Base-by-base conservation (phyloP, 2,797 vertebrate species). In the Cynopterus sphinx region DNA sequence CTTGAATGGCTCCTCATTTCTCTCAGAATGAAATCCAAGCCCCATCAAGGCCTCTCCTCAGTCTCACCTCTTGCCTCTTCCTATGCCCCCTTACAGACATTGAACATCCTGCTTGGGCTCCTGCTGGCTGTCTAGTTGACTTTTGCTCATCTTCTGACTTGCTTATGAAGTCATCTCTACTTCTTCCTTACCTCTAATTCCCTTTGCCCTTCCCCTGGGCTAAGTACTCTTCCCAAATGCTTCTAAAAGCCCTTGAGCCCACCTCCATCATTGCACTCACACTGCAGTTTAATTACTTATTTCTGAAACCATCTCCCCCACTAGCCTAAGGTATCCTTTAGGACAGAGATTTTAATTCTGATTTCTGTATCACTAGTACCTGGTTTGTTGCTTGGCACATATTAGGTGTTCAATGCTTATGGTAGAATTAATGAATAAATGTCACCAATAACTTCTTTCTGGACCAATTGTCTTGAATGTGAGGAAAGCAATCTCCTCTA, bases 391-490 rank as follows among this genome's bases (percentile, higher is more conserved):
- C 22, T 28, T 74, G 67, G 31, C 43, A 57, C 31, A 41, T 55
- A 67, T 51, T 4, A 10, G 11, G 8, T 55, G 11, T 46, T 51
- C 67, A 49, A 0, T 19, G 43, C 49, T 86, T 85, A 43, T 46
- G 57, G 8, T 53, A 12, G 61, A 87, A 86, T 78, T 55, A 73
- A 83, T 33, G 12, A 94, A 51, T 33, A 65, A 65, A 83, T 22
- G 19, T 63, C 79, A 68, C 51, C 31, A 55, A 46, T 41, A 39
- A 75, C 59, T 75, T 68, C 41, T 86, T 92, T 17, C 43, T 70
- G 22, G 41, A 33, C 26, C 19, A 65, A 5, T 97, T 96, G 10
- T 49, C 70, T 82, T 78, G 46, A 55, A 22, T 55, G 4, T 59
- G 33, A 16, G 84, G 28, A 89, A 88, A 74, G 36, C 49, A 41